phyloP scores from a whole-genome alignment of 1,140 invertebrate species.

The Psilanteris sp. region DNA sequence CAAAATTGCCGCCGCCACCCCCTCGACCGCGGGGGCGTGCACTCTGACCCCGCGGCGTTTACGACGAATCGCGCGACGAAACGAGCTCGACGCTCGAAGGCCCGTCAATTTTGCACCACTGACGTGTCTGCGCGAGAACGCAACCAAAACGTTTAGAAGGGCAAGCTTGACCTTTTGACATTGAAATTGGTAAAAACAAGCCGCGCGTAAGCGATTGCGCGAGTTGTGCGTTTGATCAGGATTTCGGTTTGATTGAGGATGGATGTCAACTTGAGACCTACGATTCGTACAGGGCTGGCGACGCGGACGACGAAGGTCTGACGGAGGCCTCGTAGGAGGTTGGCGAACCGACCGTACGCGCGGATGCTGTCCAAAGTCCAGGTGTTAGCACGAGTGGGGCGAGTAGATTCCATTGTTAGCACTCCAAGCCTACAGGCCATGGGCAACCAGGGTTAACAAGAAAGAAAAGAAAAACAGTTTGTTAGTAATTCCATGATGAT shows the following conservation, averaged over 20 bases:
- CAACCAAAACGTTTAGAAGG: no score
- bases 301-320: slow-evolving; percentile 78
- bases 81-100: no score
- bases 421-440: slow-evolving; percentile 85
- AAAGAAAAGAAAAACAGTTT: slow-evolving; percentile 83
- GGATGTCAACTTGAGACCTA: slow-evolving; percentile 74
- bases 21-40: slow-evolving; percentile 4
- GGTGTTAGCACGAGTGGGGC: slow-evolving; percentile 79
- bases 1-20: slow-evolving; percentile 5
- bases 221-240: slow-evolving; percentile 32
- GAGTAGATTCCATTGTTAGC: slow-evolving; percentile 83
- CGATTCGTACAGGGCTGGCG: slow-evolving; percentile 76
- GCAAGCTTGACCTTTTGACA: no score
- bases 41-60: no score
- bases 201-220: slow-evolving; percentile 11
- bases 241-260: slow-evolving; percentile 63
- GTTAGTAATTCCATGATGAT: slow-evolving; percentile 81
- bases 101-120: no score
- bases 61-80: no score
- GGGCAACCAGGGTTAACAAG: slow-evolving; percentile 83
- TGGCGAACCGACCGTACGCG: slow-evolving; percentile 77
- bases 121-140: no score
- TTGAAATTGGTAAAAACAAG: no score
- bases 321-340: slow-evolving; percentile 71
- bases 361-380: slow-evolving; percentile 80